These are phyloP conservation scores for Scalopus aquaticus DNA, from an alignment of 2,113 vertebrate genomes.

Conservation along the genomic window DNA sequence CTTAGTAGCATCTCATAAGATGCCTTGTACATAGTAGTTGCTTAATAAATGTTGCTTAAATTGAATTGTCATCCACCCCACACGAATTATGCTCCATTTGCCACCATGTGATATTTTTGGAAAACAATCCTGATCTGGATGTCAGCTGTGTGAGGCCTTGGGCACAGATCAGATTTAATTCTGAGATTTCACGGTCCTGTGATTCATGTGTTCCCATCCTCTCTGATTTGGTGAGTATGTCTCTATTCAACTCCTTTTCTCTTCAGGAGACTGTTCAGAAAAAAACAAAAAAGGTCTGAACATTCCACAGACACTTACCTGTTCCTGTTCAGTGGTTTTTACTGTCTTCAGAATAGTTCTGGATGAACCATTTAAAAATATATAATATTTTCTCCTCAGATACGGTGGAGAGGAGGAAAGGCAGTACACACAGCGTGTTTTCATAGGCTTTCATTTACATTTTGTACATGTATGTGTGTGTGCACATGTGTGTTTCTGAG, in stretches of 20 bases:
- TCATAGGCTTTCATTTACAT: neutral
- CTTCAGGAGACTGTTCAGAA: neutral
- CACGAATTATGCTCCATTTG: neutral
- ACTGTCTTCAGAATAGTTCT: conserved; percentile 18
- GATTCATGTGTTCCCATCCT: neutral
- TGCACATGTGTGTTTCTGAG: neutral
- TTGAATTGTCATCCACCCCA: neutral
- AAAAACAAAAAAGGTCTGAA: neutral
- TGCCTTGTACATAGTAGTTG: conserved; percentile 71
- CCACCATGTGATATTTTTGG: neutral
- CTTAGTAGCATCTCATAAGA: conserved; percentile 48
- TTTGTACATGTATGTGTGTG: neutral
- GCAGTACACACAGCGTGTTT: neutral
- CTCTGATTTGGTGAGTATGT: neutral
- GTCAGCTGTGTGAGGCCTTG: neutral
- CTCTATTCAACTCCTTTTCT: neutral
- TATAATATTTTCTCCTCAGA: neutral
- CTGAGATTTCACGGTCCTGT: neutral
- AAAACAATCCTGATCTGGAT: neutral
- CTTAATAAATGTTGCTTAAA: conserved; percentile 57
- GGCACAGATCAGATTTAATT: neutral
- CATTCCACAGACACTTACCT: neutral
- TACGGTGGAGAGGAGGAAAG: neutral
- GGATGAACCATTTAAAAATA: conserved; percentile 9
- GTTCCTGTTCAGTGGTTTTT: neutral